These are phyloP conservation scores for Cryptocheilus praepositus DNA, from an alignment of 2,888 invertebrate genomes.

Conservation along the genomic window DNA sequence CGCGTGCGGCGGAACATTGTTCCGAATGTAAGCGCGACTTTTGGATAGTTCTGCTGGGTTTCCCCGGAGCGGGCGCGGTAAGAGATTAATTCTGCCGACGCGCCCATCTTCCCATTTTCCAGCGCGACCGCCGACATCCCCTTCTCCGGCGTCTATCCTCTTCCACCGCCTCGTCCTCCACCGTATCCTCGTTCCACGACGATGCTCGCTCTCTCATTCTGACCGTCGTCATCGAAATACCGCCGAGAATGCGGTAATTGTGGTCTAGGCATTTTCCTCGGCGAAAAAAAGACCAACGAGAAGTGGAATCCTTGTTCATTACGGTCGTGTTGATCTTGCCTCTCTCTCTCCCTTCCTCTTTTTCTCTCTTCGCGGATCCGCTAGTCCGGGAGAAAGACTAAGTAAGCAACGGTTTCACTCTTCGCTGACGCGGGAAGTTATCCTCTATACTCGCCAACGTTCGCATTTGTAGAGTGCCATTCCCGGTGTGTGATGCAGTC, in stretches of 20 bases:
- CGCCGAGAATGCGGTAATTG: slow-evolving; percentile 25
- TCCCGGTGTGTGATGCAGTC: slow-evolving; percentile 5
- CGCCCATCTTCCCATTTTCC: slow-evolving; percentile 14
- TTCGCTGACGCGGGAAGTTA: slow-evolving; percentile 18
- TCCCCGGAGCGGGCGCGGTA: slow-evolving; percentile 9
- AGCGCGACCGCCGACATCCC: slow-evolving; percentile 20
- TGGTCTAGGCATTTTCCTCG: slow-evolving; percentile 31
- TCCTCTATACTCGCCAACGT: slow-evolving; percentile 1
- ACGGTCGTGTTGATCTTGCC: slow-evolving; percentile 44
- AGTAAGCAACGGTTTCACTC: slow-evolving; percentile 18
- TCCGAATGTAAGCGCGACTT: background rate
- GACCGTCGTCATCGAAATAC: slow-evolving; percentile 22
- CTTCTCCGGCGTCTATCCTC: slow-evolving; percentile 6
- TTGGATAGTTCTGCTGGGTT: background rate
- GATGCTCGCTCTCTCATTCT: background rate
- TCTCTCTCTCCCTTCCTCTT: no score
- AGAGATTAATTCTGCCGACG: slow-evolving; percentile 1
- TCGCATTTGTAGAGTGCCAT: slow-evolving; percentile 13
- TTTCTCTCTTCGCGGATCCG: slow-evolving; percentile 17
- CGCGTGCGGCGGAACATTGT: no score
- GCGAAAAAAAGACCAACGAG: slow-evolving; percentile 26
- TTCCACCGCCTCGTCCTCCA: background rate
- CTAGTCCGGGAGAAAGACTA: slow-evolving; percentile 24
- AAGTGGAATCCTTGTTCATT: slow-evolving; percentile 45
- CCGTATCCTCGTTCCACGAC: background rate